These are phyloP conservation scores for Scrobipalpa atriplicella DNA, from an alignment of 2,888 invertebrate genomes.

Conservation along the genomic window DNA sequence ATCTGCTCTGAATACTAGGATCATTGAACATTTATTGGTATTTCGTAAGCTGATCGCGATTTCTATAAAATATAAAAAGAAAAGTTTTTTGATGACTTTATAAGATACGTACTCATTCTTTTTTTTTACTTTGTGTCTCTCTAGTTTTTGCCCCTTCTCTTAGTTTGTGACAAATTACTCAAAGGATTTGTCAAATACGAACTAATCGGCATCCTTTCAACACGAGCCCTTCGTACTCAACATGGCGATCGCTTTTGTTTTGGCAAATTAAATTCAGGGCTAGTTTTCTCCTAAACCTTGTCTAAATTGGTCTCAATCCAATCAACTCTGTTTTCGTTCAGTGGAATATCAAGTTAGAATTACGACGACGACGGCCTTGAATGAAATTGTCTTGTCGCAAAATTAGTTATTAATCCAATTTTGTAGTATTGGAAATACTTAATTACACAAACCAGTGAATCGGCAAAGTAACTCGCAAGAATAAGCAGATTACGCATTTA, in stretches of 20 bases:
- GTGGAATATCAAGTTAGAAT: neutral
- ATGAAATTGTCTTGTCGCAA: neutral
- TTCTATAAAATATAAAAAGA: no score
- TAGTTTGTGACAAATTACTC: no score
- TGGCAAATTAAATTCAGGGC: neutral
- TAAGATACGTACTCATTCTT: no score
- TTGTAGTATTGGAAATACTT: slow-evolving; percentile 15
- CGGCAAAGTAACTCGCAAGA: slow-evolving; percentile 3
- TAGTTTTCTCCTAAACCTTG: neutral
- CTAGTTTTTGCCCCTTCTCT: no score
- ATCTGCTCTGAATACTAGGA: no score
- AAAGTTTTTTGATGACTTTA: no score
- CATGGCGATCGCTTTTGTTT: neutral
- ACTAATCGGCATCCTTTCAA: no score
- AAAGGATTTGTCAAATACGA: no score
- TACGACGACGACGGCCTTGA: neutral
- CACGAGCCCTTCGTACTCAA: no score
- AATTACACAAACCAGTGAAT: slow-evolving; percentile 9
- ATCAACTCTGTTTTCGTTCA: neutral
- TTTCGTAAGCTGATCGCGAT: no score
- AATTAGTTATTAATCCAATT: slow-evolving; percentile 10
- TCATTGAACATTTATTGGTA: no score
- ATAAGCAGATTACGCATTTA: slow-evolving; percentile 9
- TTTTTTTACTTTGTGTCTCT: no score
- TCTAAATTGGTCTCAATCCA: neutral